A percentile compares a stretch with the other conserved stretches of the same genome.
phyloP scores from a whole-genome alignment of 1,140 invertebrate genomes.

The Sogatella furcifera region DNA sequence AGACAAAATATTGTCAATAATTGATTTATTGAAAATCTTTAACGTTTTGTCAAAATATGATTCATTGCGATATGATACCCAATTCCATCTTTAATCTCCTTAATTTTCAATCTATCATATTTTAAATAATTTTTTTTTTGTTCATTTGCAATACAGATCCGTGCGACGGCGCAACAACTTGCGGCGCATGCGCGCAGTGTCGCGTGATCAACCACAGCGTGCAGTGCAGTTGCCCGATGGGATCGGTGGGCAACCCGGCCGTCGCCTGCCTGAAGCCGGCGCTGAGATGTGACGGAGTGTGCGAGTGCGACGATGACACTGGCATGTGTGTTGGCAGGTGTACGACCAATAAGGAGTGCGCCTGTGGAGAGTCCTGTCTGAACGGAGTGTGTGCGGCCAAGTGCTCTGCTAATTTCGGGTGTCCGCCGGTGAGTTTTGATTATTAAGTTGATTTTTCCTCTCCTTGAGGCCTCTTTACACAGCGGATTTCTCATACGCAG shows the following conservation, averaged over 20 bases:
- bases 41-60: too few relatives aligned
- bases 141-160: slow-evolving; percentile 46
- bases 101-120: too few relatives aligned
- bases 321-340: slow-evolving; percentile 67
- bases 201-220: slow-evolving; percentile 69
- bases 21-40: too few relatives aligned
- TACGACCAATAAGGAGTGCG: slow-evolving; percentile 51
- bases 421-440: slow-evolving; percentile 31
- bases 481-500: too few relatives aligned
- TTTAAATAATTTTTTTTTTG: too few relatives aligned
- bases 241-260: slow-evolving; percentile 69
- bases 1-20: too few relatives aligned
- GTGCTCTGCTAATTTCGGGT: slow-evolving; percentile 41
- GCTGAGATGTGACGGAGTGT: slow-evolving; percentile 50
- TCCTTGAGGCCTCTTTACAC: too few relatives aligned
- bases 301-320: slow-evolving; percentile 58
- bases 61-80: too few relatives aligned
- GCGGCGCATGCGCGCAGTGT: slow-evolving; percentile 75
- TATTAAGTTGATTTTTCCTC: neutral
- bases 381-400: slow-evolving; percentile 47
- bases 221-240: slow-evolving; percentile 70
- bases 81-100: too few relatives aligned
- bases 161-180: slow-evolving; percentile 51
- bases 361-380: slow-evolving; percentile 59
- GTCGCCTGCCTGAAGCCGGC: slow-evolving; percentile 55